These are phyloP conservation scores for Frieseomelitta varia DNA, from an alignment of 1,140 invertebrate genomes.

Conservation along the genomic window DNA sequence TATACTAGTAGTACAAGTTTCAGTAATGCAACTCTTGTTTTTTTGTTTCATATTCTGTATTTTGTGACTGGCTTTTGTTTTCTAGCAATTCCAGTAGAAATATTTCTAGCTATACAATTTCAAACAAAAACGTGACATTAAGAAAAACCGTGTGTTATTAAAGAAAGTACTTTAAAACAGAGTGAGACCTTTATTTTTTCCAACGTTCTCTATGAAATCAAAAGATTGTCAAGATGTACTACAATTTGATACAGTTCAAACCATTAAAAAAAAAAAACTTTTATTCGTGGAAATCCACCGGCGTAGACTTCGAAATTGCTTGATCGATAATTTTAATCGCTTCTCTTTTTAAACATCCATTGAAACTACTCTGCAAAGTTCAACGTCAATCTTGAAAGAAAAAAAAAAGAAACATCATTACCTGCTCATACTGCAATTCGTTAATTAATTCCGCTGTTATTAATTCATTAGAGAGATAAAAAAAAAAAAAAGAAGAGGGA, in stretches of 20 bases:
- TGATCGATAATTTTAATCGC: not conserved
- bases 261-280: not conserved
- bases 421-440: not conserved
- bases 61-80: not conserved
- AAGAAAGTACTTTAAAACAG: not conserved
- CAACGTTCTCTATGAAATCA: not conserved
- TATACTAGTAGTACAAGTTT: not conserved
- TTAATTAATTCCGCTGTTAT: not conserved
- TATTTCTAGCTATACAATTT: not conserved
- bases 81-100: not conserved
- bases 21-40: not conserved
- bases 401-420: not conserved
- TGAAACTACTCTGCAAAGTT: not conserved
- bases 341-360: not conserved
- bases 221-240: not conserved
- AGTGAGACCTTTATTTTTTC: not conserved
- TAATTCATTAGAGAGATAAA: not conserved
- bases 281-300: not conserved
- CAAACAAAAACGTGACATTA: constrained; percentile 1
- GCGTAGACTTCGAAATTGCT: not conserved
- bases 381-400: not conserved
- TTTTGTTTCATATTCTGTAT: not conserved
- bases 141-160: not conserved
- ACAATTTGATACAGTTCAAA: not conserved
- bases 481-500: not conserved